Conservation (phyloP, 2,888 invertebrate species). For the Tachina fera region DNA sequence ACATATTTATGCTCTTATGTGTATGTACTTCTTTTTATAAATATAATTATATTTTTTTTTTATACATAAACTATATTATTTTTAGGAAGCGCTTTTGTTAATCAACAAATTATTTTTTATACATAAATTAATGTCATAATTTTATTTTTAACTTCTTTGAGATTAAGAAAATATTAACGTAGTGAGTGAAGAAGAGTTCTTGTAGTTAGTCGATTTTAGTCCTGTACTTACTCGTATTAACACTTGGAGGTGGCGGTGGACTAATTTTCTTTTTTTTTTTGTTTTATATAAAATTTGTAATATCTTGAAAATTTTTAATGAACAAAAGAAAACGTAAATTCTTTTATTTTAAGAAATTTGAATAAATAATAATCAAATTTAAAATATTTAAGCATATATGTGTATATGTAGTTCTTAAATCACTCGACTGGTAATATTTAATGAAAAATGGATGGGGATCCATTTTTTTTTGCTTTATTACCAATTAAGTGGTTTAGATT, state of each 20-base stretch:
- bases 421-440: conserved; percentile 68
- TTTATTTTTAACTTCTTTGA: conserved; percentile 20
- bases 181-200: not conserved
- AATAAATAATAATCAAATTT: conserved; percentile 45
- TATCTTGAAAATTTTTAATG: conserved; percentile 33
- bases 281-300: conserved; percentile 44
- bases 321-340: conserved; percentile 34
- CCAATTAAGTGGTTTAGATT: conserved; percentile 62
- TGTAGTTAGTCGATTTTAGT: conserved; percentile 11
- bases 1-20: conserved; percentile 1
- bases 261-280: conserved; percentile 28
- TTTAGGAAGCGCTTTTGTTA: conserved; percentile 71
- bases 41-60: conserved; percentile 30
- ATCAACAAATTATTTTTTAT: conserved; percentile 64
- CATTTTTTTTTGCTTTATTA: conserved; percentile 57
- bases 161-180: conserved; percentile 15
- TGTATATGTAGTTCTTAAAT: conserved; percentile 30
- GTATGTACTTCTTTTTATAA: conserved; percentile 18
- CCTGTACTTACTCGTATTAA: conserved; percentile 23
- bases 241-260: conserved; percentile 69
- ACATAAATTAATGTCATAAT: conserved; percentile 50
- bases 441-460: conserved; percentile 37
- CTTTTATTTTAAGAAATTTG: conserved; percentile 26
- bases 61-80: conserved; percentile 45
- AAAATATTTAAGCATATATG: not conserved